phyloP scores from a whole-genome alignment of 1,140 invertebrate genomes.

The Semibalanus balanoides region DNA sequence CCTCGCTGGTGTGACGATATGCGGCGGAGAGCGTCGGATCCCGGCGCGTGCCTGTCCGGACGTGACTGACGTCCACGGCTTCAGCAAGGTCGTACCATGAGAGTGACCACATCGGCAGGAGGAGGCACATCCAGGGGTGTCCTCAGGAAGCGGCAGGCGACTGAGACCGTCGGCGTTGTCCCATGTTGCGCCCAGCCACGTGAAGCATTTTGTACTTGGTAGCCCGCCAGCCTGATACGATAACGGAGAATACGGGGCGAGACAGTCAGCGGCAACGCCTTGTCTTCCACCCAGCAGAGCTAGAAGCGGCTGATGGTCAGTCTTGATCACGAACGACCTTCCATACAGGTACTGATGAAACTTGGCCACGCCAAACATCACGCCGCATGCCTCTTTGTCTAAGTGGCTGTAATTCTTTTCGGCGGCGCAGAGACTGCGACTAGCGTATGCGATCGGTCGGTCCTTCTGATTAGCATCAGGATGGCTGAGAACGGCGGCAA shows the following conservation, averaged over 20 bases:
- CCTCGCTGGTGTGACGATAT: background rate
- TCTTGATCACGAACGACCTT: slow-evolving; percentile 31
- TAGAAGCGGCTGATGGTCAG: slow-evolving; percentile 37
- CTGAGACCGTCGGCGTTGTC: slow-evolving; percentile 18
- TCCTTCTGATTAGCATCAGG: too few species aligned
- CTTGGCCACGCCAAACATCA: slow-evolving; percentile 36
- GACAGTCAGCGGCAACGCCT: slow-evolving; percentile 19
- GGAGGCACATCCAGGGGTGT: too few species aligned
- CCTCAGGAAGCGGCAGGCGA: slow-evolving; percentile 14
- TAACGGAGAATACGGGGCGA: slow-evolving; percentile 17
- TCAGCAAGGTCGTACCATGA: too few species aligned
- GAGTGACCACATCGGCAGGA: too few species aligned
- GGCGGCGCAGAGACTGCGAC: too few species aligned
- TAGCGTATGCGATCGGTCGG: too few species aligned
- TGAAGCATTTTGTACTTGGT: slow-evolving; percentile 20
- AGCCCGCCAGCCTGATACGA: slow-evolving; percentile 14
- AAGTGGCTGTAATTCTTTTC: slow-evolving; percentile 33
- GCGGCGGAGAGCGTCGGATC: background rate
- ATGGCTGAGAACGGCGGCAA: too few species aligned
- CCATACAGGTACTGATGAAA: slow-evolving; percentile 38
- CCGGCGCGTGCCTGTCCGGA: too few species aligned
- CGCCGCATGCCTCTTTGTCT: slow-evolving; percentile 37
- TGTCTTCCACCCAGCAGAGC: slow-evolving; percentile 29
- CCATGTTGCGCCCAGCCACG: background rate
- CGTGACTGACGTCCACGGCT: too few species aligned